These are phyloP conservation scores for Leptogaster cylindrica DNA, from an alignment of 2,888 invertebrate genomes.

Conservation along the genomic window DNA sequence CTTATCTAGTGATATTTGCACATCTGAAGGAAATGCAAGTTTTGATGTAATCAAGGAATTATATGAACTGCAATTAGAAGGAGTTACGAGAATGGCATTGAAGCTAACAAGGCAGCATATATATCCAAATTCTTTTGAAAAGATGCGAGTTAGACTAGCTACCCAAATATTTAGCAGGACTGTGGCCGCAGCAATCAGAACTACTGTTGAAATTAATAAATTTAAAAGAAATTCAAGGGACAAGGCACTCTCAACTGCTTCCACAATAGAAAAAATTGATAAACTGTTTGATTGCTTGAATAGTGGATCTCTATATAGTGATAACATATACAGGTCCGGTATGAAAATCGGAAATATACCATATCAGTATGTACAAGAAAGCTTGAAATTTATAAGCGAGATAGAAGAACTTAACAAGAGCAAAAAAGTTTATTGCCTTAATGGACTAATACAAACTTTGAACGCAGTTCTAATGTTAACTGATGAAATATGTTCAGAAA, in stretches of 20 bases:
- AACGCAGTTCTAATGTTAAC: slow-evolving; percentile 1
- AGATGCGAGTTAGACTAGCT: neutral
- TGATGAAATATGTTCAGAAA: neutral
- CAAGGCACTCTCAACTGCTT: neutral
- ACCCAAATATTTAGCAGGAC: neutral
- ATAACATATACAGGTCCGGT: neutral
- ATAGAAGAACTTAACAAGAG: too few species aligned
- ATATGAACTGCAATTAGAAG: neutral
- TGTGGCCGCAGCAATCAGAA: neutral
- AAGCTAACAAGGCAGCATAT: neutral
- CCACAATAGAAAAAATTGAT: neutral
- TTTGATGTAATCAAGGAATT: neutral
- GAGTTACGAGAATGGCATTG: neutral
- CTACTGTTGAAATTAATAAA: neutral
- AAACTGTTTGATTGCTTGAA: neutral
- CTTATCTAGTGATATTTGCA: neutral
- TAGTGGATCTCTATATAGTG: neutral
- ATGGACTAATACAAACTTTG: slow-evolving; percentile 7
- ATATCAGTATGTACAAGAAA: neutral
- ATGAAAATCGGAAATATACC: neutral
- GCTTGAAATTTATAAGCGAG: too few species aligned
- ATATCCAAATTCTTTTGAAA: slow-evolving; percentile 1
- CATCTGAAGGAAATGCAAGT: neutral
- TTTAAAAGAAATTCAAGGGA: neutral
- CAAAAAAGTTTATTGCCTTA: neutral